Percentiles rank a stretch among this genome's conserved stretches.
Evolutionary conservation across 2,797 vertebrate genomes (phyloP).

Genomic region (Takifugu rubripes): DNA sequence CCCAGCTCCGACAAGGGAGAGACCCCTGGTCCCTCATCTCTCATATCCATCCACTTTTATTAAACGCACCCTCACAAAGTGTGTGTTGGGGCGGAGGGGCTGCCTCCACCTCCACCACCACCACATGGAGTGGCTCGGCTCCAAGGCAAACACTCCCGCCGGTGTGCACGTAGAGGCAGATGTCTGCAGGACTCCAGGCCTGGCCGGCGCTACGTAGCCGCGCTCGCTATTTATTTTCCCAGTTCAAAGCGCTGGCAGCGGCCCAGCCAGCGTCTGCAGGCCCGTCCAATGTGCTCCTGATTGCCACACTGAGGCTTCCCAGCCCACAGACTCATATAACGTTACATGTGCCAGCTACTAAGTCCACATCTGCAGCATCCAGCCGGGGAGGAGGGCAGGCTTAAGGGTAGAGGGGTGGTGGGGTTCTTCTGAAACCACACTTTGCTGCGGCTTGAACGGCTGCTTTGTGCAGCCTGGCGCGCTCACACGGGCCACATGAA

Average conservation of each 20-base stretch:
- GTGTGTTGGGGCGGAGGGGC: conserved; percentile 64
- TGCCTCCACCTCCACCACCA: conserved; percentile 66
- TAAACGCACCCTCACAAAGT: conserved; percentile 77
- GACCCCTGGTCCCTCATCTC: conserved; percentile 45
- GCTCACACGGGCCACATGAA: conserved; percentile 76
- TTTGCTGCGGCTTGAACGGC: conserved; percentile 73
- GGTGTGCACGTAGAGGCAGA: conserved; percentile 85
- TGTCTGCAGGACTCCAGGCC: conserved; percentile 73
- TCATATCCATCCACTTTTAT: conserved; percentile 57
- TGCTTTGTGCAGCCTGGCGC: conserved; percentile 78
- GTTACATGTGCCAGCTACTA: conserved; percentile 74
- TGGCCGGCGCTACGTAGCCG: conserved; percentile 80
- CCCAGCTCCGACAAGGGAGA: conserved; percentile 30
- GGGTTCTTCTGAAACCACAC: conserved; percentile 73
- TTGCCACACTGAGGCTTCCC: conserved; percentile 78
- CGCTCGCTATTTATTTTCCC: conserved; percentile 89
- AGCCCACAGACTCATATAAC: conserved; percentile 66
- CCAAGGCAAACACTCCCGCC: conserved; percentile 89
- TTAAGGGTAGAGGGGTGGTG: conserved; percentile 51
- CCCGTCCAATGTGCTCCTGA: conserved; percentile 74
- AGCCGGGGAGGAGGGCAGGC: conserved; percentile 55
- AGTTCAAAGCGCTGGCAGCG: conserved; percentile 91
- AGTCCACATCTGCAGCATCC: conserved; percentile 68
- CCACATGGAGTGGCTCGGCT: conserved; percentile 87
- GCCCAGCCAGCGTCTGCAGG: conserved; percentile 79